phyloP scores from a whole-genome alignment of 2,113 vertebrate species.

The Eurypyga helias region DNA sequence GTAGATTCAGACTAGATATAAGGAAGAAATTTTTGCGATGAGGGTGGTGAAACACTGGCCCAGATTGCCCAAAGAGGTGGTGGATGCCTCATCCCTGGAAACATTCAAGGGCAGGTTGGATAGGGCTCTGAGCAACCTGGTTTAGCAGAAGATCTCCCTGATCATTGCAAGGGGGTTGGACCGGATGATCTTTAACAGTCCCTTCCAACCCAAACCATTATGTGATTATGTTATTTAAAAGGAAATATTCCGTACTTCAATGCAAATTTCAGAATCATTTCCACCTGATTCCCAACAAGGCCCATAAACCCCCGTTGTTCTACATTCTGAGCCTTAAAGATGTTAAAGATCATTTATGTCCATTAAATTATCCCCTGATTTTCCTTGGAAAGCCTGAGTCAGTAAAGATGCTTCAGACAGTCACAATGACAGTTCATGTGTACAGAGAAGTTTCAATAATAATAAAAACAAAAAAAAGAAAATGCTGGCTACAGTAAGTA shows the following conservation, averaged over 20 bases:
- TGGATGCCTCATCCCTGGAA: background rate
- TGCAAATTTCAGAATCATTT: background rate
- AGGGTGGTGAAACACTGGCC: background rate
- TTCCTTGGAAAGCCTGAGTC: background rate
- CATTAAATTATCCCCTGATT: background rate
- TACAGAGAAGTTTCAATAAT: background rate
- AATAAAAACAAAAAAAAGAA: too few relatives aligned
- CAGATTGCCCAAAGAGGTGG: background rate
- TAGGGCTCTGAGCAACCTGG: background rate
- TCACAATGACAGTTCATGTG: background rate
- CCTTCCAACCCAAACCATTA: background rate
- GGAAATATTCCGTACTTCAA: background rate
- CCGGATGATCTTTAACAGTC: background rate
- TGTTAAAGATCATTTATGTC: background rate
- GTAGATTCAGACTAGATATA: background rate
- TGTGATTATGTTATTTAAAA: background rate
- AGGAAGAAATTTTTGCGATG: background rate
- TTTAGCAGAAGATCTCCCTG: background rate
- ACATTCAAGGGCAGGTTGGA: background rate
- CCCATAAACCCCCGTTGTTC: background rate
- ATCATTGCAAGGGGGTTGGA: background rate
- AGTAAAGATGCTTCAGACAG: background rate
- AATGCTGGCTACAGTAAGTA: background rate
- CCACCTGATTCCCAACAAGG: background rate
- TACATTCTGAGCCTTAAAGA: background rate